Conservation (phyloP, 2,888 invertebrate genomes). For the Pterobdella sp. region DNA sequence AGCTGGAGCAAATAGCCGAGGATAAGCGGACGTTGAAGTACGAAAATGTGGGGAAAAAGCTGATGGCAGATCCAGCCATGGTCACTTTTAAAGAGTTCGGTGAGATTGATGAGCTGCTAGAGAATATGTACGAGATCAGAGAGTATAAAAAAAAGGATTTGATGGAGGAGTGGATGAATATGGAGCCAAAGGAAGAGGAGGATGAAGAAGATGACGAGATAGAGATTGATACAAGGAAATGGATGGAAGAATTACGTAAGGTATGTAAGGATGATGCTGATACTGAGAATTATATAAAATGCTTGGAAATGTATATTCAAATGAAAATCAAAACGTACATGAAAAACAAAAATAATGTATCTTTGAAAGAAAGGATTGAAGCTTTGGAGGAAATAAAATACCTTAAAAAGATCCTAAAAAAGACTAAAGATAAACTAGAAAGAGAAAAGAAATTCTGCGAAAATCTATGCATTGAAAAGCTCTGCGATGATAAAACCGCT, state of each 20-base stretch:
- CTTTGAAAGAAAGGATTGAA: too few relatives aligned
- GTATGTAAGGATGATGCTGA: neutral
- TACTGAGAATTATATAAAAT: neutral
- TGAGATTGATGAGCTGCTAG: neutral
- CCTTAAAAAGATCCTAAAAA: too few relatives aligned
- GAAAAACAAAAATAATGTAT: too few relatives aligned
- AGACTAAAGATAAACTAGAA: too few relatives aligned
- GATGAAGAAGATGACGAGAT: neutral
- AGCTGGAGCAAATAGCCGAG: neutral
- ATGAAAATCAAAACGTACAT: too few relatives aligned
- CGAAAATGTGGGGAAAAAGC: neutral
- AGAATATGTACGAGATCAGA: slow-evolving; percentile 1
- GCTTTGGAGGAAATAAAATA: too few relatives aligned
- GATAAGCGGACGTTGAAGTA: neutral
- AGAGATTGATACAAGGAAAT: neutral
- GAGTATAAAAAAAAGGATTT: neutral
- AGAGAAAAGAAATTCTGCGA: too few relatives aligned
- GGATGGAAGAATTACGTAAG: neutral
- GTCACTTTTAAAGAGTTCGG: neutral
- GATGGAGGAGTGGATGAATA: neutral
- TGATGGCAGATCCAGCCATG: neutral
- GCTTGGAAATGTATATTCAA: neutral
- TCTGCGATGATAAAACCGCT: too few relatives aligned
- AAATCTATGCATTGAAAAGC: too few relatives aligned
- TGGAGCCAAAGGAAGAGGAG: neutral